phyloP scores from a whole-genome alignment of 2,113 vertebrate species.

The Felis catus region F.catus_Fca126_mat1.0 CM031412.1:63393001-63393500 shows the following conservation, averaged over 20 bases:
- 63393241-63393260: slow-evolving; percentile 33
- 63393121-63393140: slow-evolving; percentile 58
- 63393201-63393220: slow-evolving; percentile 34
- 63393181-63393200: not conserved
- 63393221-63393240: not conserved
- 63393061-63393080: slow-evolving; percentile 17
- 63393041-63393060: slow-evolving; percentile 31
- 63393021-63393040: slow-evolving; percentile 11
- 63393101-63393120: slow-evolving; percentile 45
- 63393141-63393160: slow-evolving; percentile 53
- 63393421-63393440: slow-evolving; percentile 23
- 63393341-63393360: slow-evolving; percentile 43
- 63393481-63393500: slow-evolving; percentile 14
- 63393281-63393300: slow-evolving; percentile 57
- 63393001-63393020: slow-evolving; percentile 33
- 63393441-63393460: slow-evolving; percentile 55
- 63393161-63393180: slow-evolving; percentile 32
- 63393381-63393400: slow-evolving; percentile 59
- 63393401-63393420: slow-evolving; percentile 55
- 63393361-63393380: not conserved
- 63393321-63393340: slow-evolving; percentile 32
- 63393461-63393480: slow-evolving; percentile 33
- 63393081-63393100: slow-evolving; percentile 18
- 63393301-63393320: slow-evolving; percentile 58
- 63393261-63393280: slow-evolving; percentile 48